Base-by-base conservation (phyloP, 2,113 vertebrate species). In the Rousettus leschenaultii region DNA sequence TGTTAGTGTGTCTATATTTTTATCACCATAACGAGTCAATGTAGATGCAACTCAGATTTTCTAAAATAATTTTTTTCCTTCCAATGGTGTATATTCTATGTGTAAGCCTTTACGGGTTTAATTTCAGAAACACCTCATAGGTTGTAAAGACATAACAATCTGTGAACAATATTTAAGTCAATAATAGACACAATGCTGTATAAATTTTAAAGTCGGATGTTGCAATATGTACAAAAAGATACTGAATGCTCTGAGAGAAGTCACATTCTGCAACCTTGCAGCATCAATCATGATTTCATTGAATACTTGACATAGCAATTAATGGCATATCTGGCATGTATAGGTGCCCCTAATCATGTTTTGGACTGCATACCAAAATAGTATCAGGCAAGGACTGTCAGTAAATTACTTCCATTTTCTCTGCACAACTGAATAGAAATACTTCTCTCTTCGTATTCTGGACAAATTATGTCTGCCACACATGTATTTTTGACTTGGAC, bases 341-440 rank as follows among this genome's bases (percentile, higher is more conserved):
- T 19, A 78, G 87, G 75, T 97, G 26, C 16, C 35, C 96, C 38
- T 95, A 94, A 90, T 74, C 43, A 92, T 15, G 63, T 70, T 22
- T 40, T 85, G 38, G 90, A 82, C 77, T 66, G 40, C 63, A 79
- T 65, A 96, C 35, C 57, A 91, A 97, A 95, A 94, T 91, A 85
- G 90, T 48, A 73, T n/a, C 24, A 28, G 84, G 21, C 80, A 91
- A 96, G 95, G 85, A 90, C 77, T 73, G 94, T 65, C 73, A 65
- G 68, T 92, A 91, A 96, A 94, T 94, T 94, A 74, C 88, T 96
- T 96, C 95, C 90, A 89, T 97, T 96, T 96, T 86, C 91, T 93
- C 86, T 96, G 75, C 7, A 5, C 82, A 91, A 83, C 95, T 79
- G 73, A 90, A 59, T 91, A 86, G 88, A 92, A 90, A 94, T 96